phyloP scores from a whole-genome alignment of 2,113 vertebrate genomes.

The Tautogolabrus adspersus region DNA sequence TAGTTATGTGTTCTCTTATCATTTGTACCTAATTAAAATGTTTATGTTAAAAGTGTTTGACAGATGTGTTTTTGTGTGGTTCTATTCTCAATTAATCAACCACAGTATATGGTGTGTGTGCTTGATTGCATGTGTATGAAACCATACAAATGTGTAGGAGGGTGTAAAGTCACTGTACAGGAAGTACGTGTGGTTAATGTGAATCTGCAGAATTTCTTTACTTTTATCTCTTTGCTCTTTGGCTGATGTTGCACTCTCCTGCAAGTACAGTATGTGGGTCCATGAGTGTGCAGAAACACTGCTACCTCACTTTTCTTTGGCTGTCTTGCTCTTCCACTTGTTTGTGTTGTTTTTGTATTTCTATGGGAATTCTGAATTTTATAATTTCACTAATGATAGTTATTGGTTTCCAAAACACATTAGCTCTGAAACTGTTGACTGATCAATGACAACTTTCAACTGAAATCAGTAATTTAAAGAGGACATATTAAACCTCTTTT shows the following conservation, averaged over 20 bases:
- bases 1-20: not conserved
- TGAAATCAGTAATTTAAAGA: too few species aligned
- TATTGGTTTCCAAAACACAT: not conserved
- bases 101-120: not conserved
- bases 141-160: constrained; percentile 43
- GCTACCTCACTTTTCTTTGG: not conserved
- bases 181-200: constrained; percentile 70
- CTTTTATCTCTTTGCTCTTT: constrained; percentile 38
- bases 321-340: not conserved
- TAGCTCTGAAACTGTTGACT: not conserved
- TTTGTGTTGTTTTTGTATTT: constrained; percentile 5
- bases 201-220: constrained; percentile 62
- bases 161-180: constrained; percentile 59
- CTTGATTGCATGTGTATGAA: constrained; percentile 6
- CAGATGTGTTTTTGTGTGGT: constrained; percentile 8
- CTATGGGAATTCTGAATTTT: not conserved
- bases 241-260: constrained; percentile 8
- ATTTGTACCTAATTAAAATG: constrained; percentile 39
- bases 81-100: not conserved
- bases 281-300: constrained; percentile 57
- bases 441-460: not conserved
- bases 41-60: constrained; percentile 47
- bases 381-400: not conserved
- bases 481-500: too few species aligned
- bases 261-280: constrained; percentile 20